phyloP scores from a whole-genome alignment of 2,888 invertebrate species.

The Trichogramma dendrolimi region DNA sequence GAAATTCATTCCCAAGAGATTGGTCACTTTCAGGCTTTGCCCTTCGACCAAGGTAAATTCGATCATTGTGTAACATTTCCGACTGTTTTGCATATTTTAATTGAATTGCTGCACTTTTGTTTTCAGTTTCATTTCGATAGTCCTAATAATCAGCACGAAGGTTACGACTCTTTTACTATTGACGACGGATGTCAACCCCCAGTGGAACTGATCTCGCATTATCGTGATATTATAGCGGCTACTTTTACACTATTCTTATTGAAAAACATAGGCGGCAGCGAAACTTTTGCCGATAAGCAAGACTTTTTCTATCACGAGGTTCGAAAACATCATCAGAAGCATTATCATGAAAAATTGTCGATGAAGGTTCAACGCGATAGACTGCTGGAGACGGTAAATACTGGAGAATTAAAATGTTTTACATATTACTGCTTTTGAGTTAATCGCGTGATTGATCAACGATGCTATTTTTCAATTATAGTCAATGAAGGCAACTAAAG shows the following conservation, averaged over 20 bases:
- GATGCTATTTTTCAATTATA: slow-evolving; percentile 42
- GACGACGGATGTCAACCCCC: slow-evolving; percentile 89
- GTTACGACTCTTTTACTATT: slow-evolving; percentile 67
- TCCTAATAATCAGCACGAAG: slow-evolving; percentile 56
- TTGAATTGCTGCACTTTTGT: slow-evolving; percentile 21
- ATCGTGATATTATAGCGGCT: slow-evolving; percentile 87
- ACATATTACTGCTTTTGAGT: neutral
- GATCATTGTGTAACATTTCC: slow-evolving; percentile 16
- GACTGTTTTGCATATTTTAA: no score
- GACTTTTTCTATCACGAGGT: slow-evolving; percentile 69
- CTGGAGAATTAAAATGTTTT: slow-evolving; percentile 25
- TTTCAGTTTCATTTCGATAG: slow-evolving; percentile 65
- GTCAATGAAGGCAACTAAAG: slow-evolving; percentile 79
- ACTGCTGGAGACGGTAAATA: slow-evolving; percentile 68
- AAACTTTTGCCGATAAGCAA: slow-evolving; percentile 80
- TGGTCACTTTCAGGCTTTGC: slow-evolving; percentile 86
- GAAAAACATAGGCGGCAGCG: slow-evolving; percentile 92
- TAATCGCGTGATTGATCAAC: neutral
- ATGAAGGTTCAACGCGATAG: slow-evolving; percentile 79
- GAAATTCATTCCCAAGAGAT: slow-evolving; percentile 87
- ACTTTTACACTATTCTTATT: slow-evolving; percentile 87
- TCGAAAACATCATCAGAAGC: slow-evolving; percentile 79
- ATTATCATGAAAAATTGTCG: slow-evolving; percentile 79
- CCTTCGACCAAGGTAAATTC: slow-evolving; percentile 82
- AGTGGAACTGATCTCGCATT: slow-evolving; percentile 75